Evolutionary conservation across 30 jellyfish, hydroid and myxozoan species (phyloP).

Genomic region (Chrysaora quinquecirrha): DNA sequence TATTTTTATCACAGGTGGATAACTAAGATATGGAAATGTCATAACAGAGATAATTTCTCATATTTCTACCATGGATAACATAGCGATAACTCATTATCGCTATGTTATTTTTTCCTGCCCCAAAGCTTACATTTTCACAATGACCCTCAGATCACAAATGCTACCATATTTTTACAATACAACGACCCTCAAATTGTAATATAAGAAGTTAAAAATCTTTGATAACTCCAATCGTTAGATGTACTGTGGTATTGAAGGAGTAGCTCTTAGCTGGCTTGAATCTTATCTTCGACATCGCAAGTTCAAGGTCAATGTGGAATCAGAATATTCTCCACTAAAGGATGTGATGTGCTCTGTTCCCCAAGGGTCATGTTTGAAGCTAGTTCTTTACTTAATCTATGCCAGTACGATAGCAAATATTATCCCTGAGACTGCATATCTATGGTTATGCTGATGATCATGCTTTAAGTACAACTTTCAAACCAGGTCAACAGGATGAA

Average conservation of each 20-base stretch:
- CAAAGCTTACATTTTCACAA: too few species aligned
- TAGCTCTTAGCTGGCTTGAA: conserved; percentile 50
- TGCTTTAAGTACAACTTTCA: conserved; percentile 66
- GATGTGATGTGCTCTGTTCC: conserved; percentile 54
- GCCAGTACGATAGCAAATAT: conserved; percentile 58
- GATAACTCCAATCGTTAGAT: too few species aligned
- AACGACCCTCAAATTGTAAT: too few species aligned
- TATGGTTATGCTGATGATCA: conserved; percentile 63
- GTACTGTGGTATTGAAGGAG: conserved; percentile 9
- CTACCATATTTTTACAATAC: too few species aligned
- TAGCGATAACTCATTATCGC: too few species aligned
- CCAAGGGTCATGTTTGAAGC: conserved; percentile 56
- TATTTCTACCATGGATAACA: too few species aligned
- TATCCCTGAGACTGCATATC: conserved; percentile 45
- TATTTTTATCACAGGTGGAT: too few species aligned
- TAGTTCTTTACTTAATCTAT: conserved; percentile 53
- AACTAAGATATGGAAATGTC: too few species aligned
- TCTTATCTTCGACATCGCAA: conserved; percentile 40
- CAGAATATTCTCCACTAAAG: conserved; percentile 32
- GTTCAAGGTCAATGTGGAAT: conserved; percentile 51
- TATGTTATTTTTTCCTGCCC: too few species aligned
- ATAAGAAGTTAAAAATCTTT: too few species aligned
- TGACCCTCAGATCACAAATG: too few species aligned
- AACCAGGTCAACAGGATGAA: conserved; percentile 45
- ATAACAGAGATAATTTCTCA: too few species aligned